Evolutionary conservation across 2,888 invertebrate species (phyloP).

Genomic region (Kuschelorhynchus macadamiae): DNA sequence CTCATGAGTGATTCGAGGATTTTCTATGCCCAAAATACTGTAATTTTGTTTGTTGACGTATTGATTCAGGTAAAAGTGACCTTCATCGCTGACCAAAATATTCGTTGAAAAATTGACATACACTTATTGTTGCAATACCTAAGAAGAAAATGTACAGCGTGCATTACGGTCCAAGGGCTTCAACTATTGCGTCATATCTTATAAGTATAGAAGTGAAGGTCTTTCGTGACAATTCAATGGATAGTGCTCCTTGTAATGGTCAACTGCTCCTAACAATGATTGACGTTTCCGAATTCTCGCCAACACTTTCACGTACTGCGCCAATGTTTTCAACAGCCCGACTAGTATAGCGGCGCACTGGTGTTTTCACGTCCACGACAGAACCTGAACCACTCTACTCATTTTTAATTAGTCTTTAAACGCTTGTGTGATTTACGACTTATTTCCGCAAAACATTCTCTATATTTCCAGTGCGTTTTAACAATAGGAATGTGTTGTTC

Average conservation of each 20-base stretch:
- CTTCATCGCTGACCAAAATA: no score
- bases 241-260: not conserved
- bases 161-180: slow-evolving; percentile 24
- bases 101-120: not conserved
- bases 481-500: slow-evolving; percentile 8
- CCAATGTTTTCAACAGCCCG: not conserved
- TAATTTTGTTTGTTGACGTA: not conserved
- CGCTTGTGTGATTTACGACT: slow-evolving; percentile 9
- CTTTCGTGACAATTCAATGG: slow-evolving; percentile 27
- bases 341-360: not conserved
- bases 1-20: not conserved
- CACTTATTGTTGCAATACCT: not conserved
- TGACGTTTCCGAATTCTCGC: slow-evolving; percentile 43
- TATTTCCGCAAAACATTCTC: not conserved
- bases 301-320: slow-evolving; percentile 51
- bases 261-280: no score
- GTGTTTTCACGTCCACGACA: slow-evolving; percentile 2
- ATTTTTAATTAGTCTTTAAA: slow-evolving; percentile 29
- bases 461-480: no score
- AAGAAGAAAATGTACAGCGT: not conserved
- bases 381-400: slow-evolving; percentile 37
- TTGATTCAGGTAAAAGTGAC: no score
- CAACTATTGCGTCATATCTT: slow-evolving; percentile 38
- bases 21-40: no score
- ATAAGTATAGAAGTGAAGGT: slow-evolving; percentile 31